Evolutionary conservation across 2,888 invertebrate species (phyloP), one percentile per base, ranked within the genome.

Genomic region (Lycophotia porphyrea): DNA sequence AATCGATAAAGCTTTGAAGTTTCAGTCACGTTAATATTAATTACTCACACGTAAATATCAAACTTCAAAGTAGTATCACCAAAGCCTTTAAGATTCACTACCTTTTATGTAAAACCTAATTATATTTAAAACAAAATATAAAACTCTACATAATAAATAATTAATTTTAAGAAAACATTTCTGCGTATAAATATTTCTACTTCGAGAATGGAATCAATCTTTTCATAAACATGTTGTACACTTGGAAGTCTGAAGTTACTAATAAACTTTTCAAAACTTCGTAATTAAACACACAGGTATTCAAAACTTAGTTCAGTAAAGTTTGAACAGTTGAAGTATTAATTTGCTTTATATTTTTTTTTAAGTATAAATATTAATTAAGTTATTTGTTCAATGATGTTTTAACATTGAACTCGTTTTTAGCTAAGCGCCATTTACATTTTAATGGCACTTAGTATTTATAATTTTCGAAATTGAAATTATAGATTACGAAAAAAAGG

Each of bases 261-360:
- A 36, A 71, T 61, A 72, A 85, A 74, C 52, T 70, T 78, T 42
- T 15, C 34, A 27, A 49, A 84, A 76, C 74, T 86, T 72, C 42
- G 11, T 83, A 85, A 85, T 85, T 85, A 86, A 85, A 86, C 86
- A 83, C 86, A 85, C 86, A 83, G 80, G 78, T 80, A 86, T 85
- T 78, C 64, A 78, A 69, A 77, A 77, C 60, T 74, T 49, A 49
- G 34, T 71, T 64, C 1, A 71, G 55, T 27, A 67, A 55, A 65
- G 64, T 83, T 80, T 76, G 2, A 36, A 61, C 13, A 36, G 27
- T 58, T 55, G 4, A 67, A 67, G 74, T 71, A 52, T 24, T 52
- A 74, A 55, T 55, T 55, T 55, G 24, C 61, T 18, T 5, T 67
- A 13, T 21, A 36, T 47, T 65, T 34, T 31, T 76, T 68, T 71